Evolutionary conservation across 2,888 invertebrate species (phyloP), one percentile per base, ranked within the genome.

Genomic region (Willowsia nigromaculata): DNA sequence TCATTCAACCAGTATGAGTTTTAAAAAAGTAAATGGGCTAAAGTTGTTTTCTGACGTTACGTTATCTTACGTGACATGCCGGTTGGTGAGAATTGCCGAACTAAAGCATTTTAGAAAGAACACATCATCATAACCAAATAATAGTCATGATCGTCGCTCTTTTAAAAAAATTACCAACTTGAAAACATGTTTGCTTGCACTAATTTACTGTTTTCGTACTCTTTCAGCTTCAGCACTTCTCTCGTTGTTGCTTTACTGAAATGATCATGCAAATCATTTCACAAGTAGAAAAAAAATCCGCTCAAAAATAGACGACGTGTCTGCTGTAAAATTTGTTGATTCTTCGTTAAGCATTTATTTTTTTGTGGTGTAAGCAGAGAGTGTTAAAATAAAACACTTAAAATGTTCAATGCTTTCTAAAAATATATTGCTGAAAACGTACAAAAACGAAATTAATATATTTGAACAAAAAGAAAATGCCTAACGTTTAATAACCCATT

Each of bases 11-110:
- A 65, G 37, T 65, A 37, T 33, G 18, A 65, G 1, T n/a, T 37
- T 65, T 27, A 30, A 65, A 62, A 65, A 37, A 65, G 18, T 65
- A 65, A 65, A 65, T 65, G 65, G 65, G 9, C 65, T 65, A 65
- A n/a, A n/a, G 65, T 65, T 65, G 65, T 37, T 65, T 65, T 15
- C 37, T 65, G 65, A 65, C 65, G 37, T 65, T 37, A 65, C 15
- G n/a, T 6, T 65, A 65, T 65, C 33, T n/a, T 65, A 65, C 65
- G 65, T 65, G 65, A 65, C 65, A 65, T 65, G 65, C 37, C 65
- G 65, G 65, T 65, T 18, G 37, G 37, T 18, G 33, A 18, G n/a
- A 3, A 65, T 65, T 59, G 37, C 25, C 1, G 5, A 37, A 37
- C 33, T 18, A 18, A 65, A 11, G 22, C 37, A 65, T 18, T 37